Evolutionary conservation across 2,113 vertebrate genomes (phyloP).

Genomic region (Hydrolagus affinis): DNA sequence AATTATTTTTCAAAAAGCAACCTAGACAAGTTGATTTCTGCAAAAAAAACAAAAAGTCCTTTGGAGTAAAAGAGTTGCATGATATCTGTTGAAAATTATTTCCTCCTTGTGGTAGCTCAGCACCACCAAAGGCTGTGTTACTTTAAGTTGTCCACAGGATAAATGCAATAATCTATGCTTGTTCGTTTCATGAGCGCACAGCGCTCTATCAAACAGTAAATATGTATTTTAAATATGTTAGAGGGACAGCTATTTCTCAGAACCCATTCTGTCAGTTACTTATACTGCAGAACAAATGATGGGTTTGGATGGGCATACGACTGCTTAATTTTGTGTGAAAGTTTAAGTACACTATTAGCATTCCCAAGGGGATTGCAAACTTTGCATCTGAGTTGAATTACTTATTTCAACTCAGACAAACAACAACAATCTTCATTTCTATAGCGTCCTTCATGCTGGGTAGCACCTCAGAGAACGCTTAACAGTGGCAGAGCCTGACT

Average conservation of each 20-base stretch:
- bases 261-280: neutral
- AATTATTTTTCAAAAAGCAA: neutral
- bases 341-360: neutral
- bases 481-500: no score
- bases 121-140: neutral
- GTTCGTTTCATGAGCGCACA: neutral
- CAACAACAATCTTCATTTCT: no score
- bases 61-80: neutral
- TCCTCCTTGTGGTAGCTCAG: neutral
- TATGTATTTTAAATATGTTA: neutral
- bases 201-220: constrained; percentile 16
- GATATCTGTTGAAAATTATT: neutral
- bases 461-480: no score
- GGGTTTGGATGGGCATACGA: neutral
- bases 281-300: constrained; percentile 8
- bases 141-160: neutral
- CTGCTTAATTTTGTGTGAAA: neutral
- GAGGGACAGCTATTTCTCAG: neutral
- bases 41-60: neutral
- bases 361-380: neutral
- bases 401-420: neutral
- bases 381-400: neutral
- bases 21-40: neutral
- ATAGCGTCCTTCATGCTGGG: no score
- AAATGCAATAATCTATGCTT: constrained; percentile 17